Evolutionary conservation across 2,797 vertebrate species (phyloP).

Genomic region (Muraenolepis orangiensis): DNA sequence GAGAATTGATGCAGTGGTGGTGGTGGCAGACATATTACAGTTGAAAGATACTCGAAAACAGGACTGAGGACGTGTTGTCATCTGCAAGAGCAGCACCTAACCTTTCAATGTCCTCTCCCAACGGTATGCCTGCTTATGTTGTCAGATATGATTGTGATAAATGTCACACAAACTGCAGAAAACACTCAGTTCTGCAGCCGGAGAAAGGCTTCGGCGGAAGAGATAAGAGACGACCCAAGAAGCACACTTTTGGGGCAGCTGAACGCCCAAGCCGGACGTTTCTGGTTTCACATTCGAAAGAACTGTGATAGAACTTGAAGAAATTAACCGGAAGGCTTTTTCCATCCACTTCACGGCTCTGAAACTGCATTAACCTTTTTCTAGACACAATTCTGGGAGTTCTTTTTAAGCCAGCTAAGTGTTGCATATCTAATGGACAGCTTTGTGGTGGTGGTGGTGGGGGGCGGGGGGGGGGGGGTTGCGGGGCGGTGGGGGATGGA

Average conservation of each 20-base stretch:
- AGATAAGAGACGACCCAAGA: slow-evolving; percentile 13
- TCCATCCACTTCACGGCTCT: slow-evolving; percentile 61
- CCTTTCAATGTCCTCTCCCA: slow-evolving; percentile 53
- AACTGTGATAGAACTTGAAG: slow-evolving; percentile 29
- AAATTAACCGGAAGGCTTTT: neutral
- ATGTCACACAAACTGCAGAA: slow-evolving; percentile 47
- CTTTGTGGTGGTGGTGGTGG: slow-evolving; percentile 63
- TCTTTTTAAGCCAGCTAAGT: slow-evolving; percentile 58
- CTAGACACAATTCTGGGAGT: slow-evolving; percentile 53
- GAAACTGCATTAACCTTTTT: slow-evolving; percentile 75
- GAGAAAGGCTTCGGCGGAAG: neutral
- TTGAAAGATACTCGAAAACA: slow-evolving; percentile 50
- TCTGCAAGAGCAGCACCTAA: slow-evolving; percentile 46
- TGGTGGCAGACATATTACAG: slow-evolving; percentile 31
- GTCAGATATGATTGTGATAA: slow-evolving; percentile 55
- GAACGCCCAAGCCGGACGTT: neutral
- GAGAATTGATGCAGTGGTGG: slow-evolving; percentile 33
- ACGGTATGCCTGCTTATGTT: slow-evolving; percentile 46
- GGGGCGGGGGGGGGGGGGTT: too few relatives aligned
- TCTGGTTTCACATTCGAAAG: slow-evolving; percentile 45
- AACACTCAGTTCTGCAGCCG: slow-evolving; percentile 16
- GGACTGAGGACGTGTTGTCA: slow-evolving; percentile 42
- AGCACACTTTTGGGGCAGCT: neutral
- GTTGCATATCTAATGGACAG: slow-evolving; percentile 74
- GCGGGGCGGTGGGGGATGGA: too few relatives aligned